A percentile compares a stretch with the other conserved stretches of the same genome.
These are phyloP conservation scores for Holotrichia oblita DNA, from an alignment of 1,140 invertebrate genomes.

Conservation along the genomic window DNA sequence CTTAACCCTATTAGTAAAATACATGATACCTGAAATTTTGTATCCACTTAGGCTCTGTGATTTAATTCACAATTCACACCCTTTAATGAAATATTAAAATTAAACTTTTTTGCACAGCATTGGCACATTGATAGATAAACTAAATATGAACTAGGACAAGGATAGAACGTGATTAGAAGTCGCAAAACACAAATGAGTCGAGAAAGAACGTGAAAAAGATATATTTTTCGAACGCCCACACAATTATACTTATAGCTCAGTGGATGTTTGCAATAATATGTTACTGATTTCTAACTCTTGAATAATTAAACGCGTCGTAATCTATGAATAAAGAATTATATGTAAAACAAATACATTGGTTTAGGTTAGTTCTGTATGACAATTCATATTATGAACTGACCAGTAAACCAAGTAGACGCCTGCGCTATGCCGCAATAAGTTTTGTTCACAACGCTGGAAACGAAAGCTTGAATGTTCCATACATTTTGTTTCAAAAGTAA, in stretches of 20 bases:
- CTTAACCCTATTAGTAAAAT: neutral
- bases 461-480: no score
- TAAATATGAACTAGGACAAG: neutral
- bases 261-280: neutral
- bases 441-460: no score
- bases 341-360: neutral
- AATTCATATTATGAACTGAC: no score
- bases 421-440: no score
- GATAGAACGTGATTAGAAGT: neutral
- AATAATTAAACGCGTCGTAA: neutral
- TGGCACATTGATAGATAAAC: neutral
- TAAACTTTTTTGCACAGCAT: slow-evolving; percentile 1
- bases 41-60: neutral
- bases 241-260: neutral
- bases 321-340: neutral
- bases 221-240: neutral
- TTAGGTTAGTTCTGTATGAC: neutral
- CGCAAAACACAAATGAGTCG: neutral
- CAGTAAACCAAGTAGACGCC: no score
- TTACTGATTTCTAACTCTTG: neutral
- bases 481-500: no score
- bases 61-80: slow-evolving; percentile 4
- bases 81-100: neutral
- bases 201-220: neutral
- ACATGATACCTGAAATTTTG: neutral